Percentiles rank a stretch among this genome's conserved stretches.
phyloP scores from a whole-genome alignment of 2,797 vertebrate genomes.

The Schizopygopsis malacanthus region DNA sequence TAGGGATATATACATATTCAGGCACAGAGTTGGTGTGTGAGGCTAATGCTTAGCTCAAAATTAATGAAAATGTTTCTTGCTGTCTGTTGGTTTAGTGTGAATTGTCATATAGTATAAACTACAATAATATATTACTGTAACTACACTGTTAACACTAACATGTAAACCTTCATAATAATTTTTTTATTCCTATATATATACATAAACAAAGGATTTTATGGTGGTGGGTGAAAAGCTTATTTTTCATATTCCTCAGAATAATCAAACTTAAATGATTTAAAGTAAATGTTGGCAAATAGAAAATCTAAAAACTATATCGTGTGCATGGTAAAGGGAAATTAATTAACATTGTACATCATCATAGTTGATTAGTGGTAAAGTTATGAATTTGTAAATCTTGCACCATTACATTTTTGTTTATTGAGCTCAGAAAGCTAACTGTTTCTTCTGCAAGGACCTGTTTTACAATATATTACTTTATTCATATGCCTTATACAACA shows the following conservation, averaged over 20 bases:
- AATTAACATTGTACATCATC: not conserved
- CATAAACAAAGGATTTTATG: fast-evolving
- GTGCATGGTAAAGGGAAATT: not conserved
- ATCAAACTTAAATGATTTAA: not conserved
- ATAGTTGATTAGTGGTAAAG: not conserved
- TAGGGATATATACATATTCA: no score
- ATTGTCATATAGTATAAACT: no score
- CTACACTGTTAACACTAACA: no score
- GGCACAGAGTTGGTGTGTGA: no score
- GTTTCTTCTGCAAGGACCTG: not conserved
- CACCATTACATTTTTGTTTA: not conserved
- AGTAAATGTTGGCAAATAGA: not conserved
- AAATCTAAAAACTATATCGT: not conserved
- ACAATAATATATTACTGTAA: no score
- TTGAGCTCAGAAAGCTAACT: not conserved
- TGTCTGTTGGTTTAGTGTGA: no score
- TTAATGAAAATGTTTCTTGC: no score
- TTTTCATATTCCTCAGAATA: not conserved
- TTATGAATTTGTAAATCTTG: not conserved
- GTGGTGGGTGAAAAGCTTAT: not conserved
- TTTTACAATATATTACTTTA: not conserved
- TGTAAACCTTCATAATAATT: no score
- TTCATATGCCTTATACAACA: no score
- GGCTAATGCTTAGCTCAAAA: no score
- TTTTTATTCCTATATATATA: no score